phyloP scores from a whole-genome alignment of 2,113 vertebrate genomes.

The Fulica atra region DNA sequence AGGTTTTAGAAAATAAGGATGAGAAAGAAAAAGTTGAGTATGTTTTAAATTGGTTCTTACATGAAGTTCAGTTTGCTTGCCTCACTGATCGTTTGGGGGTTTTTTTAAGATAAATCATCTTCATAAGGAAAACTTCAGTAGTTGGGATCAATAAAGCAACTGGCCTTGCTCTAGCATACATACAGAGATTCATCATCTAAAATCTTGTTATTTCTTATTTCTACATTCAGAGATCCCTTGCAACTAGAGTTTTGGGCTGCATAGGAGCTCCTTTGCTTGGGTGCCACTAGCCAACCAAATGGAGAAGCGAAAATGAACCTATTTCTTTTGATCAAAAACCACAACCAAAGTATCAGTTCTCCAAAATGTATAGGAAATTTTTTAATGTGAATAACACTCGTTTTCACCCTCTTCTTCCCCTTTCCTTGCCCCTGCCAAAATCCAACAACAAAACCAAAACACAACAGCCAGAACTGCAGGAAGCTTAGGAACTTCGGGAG shows the following conservation, averaged over 20 bases:
- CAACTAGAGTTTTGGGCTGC: background rate
- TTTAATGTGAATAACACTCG: background rate
- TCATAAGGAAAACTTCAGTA: conserved; percentile 18
- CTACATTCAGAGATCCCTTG: background rate
- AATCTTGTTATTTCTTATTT: background rate
- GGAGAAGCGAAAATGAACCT: background rate
- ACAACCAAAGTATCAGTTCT: background rate
- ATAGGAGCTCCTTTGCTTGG: background rate
- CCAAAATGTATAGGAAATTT: background rate
- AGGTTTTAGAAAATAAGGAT: background rate
- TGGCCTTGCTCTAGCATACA: background rate
- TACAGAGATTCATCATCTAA: background rate
- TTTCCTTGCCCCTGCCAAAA: too few species aligned
- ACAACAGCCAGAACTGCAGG: background rate
- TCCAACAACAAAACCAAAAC: background rate
- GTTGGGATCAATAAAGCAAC: conserved; percentile 5
- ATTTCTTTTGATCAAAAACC: background rate
- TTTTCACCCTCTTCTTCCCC: background rate
- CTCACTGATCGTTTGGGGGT: background rate
- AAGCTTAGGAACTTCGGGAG: background rate
- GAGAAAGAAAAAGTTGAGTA: background rate
- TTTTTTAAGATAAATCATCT: conserved; percentile 16
- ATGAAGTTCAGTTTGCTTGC: background rate
- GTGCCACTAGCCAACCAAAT: background rate
- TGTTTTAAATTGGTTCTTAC: background rate